Evolutionary conservation across 2,797 vertebrate genomes (phyloP).

Genomic region (Thalassophryne amazonica): DNA sequence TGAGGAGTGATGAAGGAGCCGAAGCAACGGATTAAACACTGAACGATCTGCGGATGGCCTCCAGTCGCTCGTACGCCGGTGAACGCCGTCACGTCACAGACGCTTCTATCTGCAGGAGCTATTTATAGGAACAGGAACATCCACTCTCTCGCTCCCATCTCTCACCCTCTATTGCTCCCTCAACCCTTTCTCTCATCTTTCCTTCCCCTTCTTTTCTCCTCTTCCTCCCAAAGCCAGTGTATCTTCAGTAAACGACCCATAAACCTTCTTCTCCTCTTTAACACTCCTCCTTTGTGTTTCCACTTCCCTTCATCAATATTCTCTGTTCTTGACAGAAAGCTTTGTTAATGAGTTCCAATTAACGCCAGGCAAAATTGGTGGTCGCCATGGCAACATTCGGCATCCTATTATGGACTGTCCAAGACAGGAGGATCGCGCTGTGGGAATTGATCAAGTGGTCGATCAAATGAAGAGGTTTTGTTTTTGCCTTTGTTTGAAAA

Average conservation of each 20-base stretch:
- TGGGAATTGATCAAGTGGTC: not conserved
- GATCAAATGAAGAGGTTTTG: not conserved
- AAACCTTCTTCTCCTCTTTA: conserved; percentile 3
- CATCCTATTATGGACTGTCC: conserved; percentile 24
- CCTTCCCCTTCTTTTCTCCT: not conserved
- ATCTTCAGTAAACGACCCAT: not conserved
- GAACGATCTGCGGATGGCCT: conserved; percentile 47
- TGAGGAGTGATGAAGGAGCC: conserved; percentile 63
- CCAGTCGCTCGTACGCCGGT: conserved; percentile 29
- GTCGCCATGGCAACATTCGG: conserved; percentile 18
- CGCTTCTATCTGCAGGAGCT: conserved; percentile 50
- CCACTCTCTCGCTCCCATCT: conserved; percentile 9
- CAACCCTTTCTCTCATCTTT: conserved; percentile 1
- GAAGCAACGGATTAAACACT: conserved; percentile 69
- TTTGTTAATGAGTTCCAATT: conserved; percentile 59
- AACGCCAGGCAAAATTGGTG: conserved; percentile 20
- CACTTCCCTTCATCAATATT: conserved; percentile 45
- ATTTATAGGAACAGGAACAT: conserved; percentile 63
- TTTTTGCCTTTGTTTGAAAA: no score
- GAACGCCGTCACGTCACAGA: conserved; percentile 40
- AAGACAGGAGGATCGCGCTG: not conserved
- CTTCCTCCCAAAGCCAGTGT: not conserved
- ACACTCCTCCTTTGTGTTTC: not conserved
- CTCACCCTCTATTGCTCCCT: not conserved
- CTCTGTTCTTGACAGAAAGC: conserved; percentile 25